These are phyloP conservation scores for Cerceris ruficornis DNA, from an alignment of 2,888 invertebrate species.

Conservation along the genomic window DNA sequence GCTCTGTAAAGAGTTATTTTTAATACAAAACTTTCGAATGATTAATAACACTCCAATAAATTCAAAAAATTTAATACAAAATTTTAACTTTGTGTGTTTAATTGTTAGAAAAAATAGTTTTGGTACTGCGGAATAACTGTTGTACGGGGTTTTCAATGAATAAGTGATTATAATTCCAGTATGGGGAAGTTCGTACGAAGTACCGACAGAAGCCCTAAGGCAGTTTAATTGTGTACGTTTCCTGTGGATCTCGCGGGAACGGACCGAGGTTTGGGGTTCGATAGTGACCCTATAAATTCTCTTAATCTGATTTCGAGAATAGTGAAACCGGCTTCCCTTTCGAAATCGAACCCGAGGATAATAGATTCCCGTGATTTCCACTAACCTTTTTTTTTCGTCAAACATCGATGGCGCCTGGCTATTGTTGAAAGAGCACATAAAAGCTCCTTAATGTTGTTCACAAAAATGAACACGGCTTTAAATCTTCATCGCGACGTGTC, in stretches of 20 bases:
- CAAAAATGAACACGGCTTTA: background rate
- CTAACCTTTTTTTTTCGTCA: constrained; percentile 32
- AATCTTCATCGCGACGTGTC: background rate
- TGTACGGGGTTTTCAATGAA: constrained; percentile 9
- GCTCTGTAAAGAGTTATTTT: no score
- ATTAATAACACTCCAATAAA: no score
- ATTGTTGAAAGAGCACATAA: constrained; percentile 5
- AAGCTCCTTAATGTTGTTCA: background rate
- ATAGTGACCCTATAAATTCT: constrained; percentile 75
- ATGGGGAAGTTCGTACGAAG: constrained; percentile 30
- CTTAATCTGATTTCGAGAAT: constrained; percentile 74
- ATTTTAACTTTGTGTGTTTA: no score
- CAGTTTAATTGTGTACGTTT: constrained; percentile 66
- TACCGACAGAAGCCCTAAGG: constrained; percentile 41
- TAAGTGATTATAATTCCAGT: constrained; percentile 29
- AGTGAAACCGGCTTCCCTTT: constrained; percentile 60
- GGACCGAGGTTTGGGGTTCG: constrained; percentile 30
- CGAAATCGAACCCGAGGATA: constrained; percentile 65
- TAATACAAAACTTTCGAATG: no score
- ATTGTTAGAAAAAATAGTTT: no score
- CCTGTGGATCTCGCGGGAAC: constrained; percentile 60
- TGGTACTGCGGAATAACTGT: background rate
- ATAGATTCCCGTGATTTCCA: constrained; percentile 63
- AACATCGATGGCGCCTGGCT: constrained; percentile 27
- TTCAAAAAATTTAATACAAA: no score